These are phyloP conservation scores for Acrocephalus scirpaceus DNA, from an alignment of 2,797 vertebrate genomes.

Conservation along the genomic window DNA sequence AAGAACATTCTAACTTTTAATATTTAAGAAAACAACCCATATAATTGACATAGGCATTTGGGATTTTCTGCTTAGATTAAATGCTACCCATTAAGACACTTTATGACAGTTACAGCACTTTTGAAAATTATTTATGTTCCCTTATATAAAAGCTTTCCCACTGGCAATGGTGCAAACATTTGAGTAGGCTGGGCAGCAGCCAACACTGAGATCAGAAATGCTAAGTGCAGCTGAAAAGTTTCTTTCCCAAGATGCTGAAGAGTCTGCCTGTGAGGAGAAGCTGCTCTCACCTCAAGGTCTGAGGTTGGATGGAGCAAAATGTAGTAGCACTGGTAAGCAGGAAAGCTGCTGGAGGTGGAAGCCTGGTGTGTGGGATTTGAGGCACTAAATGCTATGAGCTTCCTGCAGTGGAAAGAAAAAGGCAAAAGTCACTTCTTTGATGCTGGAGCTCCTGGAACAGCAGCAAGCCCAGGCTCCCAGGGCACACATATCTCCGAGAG, in stretches of 20 bases:
- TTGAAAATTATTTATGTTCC: slow-evolving; percentile 1
- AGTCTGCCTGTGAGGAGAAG: neutral
- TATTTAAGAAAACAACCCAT: neutral
- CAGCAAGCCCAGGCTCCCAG: neutral
- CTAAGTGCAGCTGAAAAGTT: neutral
- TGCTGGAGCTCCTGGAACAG: neutral
- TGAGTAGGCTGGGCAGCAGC: slow-evolving; percentile 17
- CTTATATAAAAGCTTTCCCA: slow-evolving; percentile 5
- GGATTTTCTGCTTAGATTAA: neutral
- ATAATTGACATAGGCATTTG: neutral
- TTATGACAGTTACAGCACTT: slow-evolving; percentile 20
- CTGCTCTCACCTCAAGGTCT: neutral
- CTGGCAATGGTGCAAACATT: neutral
- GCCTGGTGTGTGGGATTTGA: neutral
- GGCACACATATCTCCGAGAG: neutral
- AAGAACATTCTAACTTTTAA: neutral
- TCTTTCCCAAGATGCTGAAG: neutral
- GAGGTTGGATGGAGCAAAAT: neutral
- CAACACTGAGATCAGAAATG: slow-evolving; percentile 8
- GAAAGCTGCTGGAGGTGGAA: neutral
- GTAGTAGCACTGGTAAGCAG: rapidly evolving
- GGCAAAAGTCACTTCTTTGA: neutral
- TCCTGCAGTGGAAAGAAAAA: neutral
- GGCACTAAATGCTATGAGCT: neutral
- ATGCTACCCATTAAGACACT: neutral